These are phyloP conservation scores for Lindbergichthys nudifrons DNA, from an alignment of 2,797 vertebrate genomes.

Conservation along the genomic window DNA sequence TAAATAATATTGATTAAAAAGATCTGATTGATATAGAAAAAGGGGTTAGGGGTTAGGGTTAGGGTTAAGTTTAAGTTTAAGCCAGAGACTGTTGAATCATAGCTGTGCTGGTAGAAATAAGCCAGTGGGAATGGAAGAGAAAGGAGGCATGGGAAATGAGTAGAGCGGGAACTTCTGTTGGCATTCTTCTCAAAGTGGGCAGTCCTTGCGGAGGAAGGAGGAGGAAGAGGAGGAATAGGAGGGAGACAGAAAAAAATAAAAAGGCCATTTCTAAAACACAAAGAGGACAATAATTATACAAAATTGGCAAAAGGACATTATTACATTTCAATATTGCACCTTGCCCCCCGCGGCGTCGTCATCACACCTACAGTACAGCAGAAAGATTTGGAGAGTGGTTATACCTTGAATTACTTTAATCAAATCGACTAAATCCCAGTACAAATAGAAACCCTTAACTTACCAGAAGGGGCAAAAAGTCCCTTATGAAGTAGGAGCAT, in stretches of 20 bases:
- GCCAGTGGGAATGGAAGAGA: slow-evolving; percentile 2
- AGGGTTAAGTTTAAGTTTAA: not conserved
- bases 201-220: slow-evolving; percentile 3
- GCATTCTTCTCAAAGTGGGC: slow-evolving; percentile 34
- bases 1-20: not conserved
- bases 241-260: not conserved
- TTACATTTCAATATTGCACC: no score
- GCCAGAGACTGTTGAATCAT: not conserved
- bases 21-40: not conserved
- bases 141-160: slow-evolving; percentile 45
- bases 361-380: no score
- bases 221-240: not conserved
- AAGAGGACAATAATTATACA: not conserved
- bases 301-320: no score
- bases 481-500: not conserved
- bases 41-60: not conserved
- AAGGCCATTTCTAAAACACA: no score
- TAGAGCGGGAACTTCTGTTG: slow-evolving; percentile 23
- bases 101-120: slow-evolving; percentile 1
- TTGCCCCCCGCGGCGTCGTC: no score
- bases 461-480: not conserved
- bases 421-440: not conserved
- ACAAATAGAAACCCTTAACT: not conserved
- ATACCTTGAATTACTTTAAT: no score
- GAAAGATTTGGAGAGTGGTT: no score